phyloP scores from a whole-genome alignment of 2,113 vertebrate species.

The Entelurus aequoreus region DNA sequence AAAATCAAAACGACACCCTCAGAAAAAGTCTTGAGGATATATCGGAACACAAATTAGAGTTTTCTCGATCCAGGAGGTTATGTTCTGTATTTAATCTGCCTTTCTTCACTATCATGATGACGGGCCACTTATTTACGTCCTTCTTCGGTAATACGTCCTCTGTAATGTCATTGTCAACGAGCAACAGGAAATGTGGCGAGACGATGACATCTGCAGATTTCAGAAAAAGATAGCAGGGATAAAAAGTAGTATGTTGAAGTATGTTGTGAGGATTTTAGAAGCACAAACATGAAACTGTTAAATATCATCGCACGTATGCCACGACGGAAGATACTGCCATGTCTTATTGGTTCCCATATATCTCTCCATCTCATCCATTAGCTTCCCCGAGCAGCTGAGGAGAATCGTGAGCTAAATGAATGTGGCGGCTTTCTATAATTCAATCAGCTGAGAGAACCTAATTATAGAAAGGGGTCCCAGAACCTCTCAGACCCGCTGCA shows the following conservation, averaged over 20 bases:
- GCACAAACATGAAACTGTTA: background rate
- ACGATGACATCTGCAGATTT: constrained; percentile 1
- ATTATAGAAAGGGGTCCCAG: constrained; percentile 48
- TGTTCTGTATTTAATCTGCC: constrained; percentile 57
- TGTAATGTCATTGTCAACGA: constrained; percentile 84
- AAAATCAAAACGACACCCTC: no score
- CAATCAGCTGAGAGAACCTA: constrained; percentile 52
- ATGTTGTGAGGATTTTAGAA: background rate
- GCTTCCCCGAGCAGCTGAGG: constrained; percentile 44
- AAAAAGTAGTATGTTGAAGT: background rate
- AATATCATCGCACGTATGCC: background rate
- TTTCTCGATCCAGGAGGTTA: background rate
- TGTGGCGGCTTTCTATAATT: constrained; percentile 45
- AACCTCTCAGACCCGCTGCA: constrained; percentile 21
- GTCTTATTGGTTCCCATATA: constrained; percentile 51
- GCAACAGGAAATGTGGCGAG: constrained; percentile 79
- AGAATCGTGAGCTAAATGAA: constrained; percentile 55
- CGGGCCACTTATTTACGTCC: constrained; percentile 82
- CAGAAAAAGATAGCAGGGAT: background rate
- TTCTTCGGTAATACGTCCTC: constrained; percentile 73
- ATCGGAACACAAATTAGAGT: background rate
- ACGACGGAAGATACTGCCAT: constrained; percentile 14
- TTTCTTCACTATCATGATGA: constrained; percentile 63
- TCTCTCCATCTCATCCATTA: constrained; percentile 61
- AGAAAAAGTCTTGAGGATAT: background rate